Base-by-base conservation (phyloP, 2,888 invertebrate species). In the Thecocarcelia acutangulata region DNA sequence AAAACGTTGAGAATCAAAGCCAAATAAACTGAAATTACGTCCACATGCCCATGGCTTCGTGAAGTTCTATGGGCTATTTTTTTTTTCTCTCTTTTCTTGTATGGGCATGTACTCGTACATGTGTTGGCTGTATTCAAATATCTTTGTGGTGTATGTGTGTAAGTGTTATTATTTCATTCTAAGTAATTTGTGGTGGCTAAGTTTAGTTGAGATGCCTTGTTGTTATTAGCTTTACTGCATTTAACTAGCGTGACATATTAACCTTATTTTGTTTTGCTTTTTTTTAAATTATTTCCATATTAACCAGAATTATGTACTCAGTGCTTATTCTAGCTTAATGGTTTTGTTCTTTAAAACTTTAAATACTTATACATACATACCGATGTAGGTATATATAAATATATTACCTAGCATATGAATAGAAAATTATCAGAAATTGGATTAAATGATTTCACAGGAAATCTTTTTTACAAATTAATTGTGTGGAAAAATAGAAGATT, bases 211-310 rank as follows among this genome's bases (percentile, higher is more conserved):
- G 5, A 33, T 9, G 8, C 33, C 33, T 33, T 1, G 1, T 33
- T 33, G 3, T 15, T 37, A 66, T 52, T 50, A 33, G 54, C 54
- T 33, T 5, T 33, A 33, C 33, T 33, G 33, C 33, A 33, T 33
- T 9, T 9, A 33, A 9, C 33, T 33, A 33, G 8, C 8, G 44
- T 82, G 82, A 74, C 82, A 82, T 66, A 74, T 70, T 78, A 78
- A 82, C 82, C 82, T 78, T 70, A 82, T 78, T 82, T 61, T 12
- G n/a, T 11, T 44, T 42, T 70, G 78, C 74, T 82, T 61, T 12
- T 11, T 11, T 44, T 42, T 24, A 21, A 46, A 15, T 56, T 40
- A 50, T 21, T 44, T 61, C 28, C 42, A 44, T 63, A 52, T 21
- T 11, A 54, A 37, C 33, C 44, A 19, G 17, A 42, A 54, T 68